phyloP scores from a whole-genome alignment of 2,113 vertebrate species.

The Gymnarchus niloticus region DNA sequence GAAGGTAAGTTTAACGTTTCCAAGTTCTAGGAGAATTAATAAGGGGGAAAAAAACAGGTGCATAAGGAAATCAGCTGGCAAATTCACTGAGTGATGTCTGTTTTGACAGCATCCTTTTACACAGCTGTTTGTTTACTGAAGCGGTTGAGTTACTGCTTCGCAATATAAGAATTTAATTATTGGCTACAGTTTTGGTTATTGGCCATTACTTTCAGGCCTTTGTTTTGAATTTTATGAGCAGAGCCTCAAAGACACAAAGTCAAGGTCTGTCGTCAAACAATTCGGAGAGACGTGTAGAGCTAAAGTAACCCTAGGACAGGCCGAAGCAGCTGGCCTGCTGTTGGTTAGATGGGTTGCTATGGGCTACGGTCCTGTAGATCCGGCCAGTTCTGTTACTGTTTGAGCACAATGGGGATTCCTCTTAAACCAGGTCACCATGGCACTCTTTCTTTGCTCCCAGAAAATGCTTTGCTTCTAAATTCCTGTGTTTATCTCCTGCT shows the following conservation, averaged over 20 bases:
- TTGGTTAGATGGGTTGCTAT: too few relatives aligned
- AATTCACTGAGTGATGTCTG: not conserved
- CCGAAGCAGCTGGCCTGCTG: too few relatives aligned
- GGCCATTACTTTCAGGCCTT: not conserved
- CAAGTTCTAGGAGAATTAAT: too few relatives aligned
- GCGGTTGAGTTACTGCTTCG: not conserved
- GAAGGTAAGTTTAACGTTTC: too few relatives aligned
- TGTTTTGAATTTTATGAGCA: not conserved
- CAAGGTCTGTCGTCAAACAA: not conserved
- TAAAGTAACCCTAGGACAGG: too few relatives aligned
- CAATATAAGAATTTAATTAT: not conserved
- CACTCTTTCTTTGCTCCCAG: not conserved
- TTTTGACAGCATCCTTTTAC: not conserved
- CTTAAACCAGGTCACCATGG: not conserved
- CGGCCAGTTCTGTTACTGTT: too few relatives aligned
- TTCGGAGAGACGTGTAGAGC: too few relatives aligned
- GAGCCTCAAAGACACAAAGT: not conserved
- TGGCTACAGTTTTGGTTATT: not conserved
- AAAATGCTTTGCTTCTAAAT: not conserved
- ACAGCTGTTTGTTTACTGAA: not conserved
- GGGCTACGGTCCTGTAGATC: too few relatives aligned
- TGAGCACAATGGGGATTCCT: not conserved
- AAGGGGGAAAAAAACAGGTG: not conserved
- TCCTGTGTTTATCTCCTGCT: not conserved
- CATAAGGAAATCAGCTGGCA: not conserved